These are phyloP conservation scores for Scaptodrosophila lebanonensis DNA, from an alignment of 1,140 invertebrate species.

Conservation along the genomic window DNA sequence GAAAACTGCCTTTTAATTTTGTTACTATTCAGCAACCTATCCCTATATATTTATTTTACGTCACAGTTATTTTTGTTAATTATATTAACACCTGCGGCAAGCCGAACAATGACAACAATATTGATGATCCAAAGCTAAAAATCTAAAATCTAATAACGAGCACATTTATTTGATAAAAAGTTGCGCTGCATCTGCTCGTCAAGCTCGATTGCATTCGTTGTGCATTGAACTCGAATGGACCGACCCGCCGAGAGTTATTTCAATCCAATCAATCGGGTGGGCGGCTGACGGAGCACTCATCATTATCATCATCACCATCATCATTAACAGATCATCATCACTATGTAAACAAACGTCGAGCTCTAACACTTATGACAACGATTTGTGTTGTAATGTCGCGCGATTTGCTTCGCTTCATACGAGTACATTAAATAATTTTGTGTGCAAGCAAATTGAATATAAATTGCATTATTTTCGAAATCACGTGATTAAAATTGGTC, in stretches of 20 bases:
- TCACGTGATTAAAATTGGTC: constrained; percentile 48
- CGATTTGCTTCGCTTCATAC: constrained; percentile 14
- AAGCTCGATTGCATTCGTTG: constrained; percentile 35
- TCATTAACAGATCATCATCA: constrained; percentile 10
- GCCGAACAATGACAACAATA: constrained; percentile 34
- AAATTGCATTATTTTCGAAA: constrained; percentile 16
- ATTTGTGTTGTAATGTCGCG: constrained; percentile 45
- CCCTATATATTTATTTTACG: background rate
- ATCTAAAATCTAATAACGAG: constrained; percentile 2
- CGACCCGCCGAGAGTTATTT: no score
- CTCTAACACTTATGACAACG: constrained; percentile 25
- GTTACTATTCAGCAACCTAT: no score
- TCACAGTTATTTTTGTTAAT: constrained; percentile 4
- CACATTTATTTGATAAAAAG: background rate
- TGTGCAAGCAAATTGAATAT: no score
- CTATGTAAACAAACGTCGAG: constrained; percentile 23
- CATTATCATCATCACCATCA: constrained; percentile 1
- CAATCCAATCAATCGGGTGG: background rate
- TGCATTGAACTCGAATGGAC: no score
- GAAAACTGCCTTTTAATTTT: no score
- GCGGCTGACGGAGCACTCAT: background rate
- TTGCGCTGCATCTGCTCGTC: constrained; percentile 13
- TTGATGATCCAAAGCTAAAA: constrained; percentile 16
- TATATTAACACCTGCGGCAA: constrained; percentile 45
- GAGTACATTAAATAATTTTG: constrained; percentile 3